phyloP scores from a whole-genome alignment of 2,888 invertebrate genomes.

The Synergus laeviventris region DNA sequence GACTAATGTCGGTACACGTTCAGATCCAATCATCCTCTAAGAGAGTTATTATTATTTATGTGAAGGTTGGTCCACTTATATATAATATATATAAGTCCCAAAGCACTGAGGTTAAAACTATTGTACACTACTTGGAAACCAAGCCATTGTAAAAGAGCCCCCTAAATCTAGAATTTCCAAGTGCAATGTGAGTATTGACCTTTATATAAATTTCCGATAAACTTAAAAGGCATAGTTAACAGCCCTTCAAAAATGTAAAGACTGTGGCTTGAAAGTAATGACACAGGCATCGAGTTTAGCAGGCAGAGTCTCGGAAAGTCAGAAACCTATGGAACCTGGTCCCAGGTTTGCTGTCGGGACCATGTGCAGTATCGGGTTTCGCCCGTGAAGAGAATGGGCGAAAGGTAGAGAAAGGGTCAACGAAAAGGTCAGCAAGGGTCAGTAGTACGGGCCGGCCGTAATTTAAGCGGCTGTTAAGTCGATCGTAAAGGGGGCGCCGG shows the following conservation, averaged over 20 bases:
- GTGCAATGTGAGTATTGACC: too few relatives aligned
- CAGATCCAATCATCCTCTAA: not conserved
- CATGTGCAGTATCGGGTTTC: conserved; percentile 36
- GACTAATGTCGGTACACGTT: not conserved
- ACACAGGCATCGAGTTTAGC: conserved; percentile 15
- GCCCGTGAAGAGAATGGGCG: conserved; percentile 46
- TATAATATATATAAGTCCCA: too few relatives aligned
- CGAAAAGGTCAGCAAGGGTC: conserved; percentile 52
- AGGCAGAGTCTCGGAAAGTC: conserved; percentile 8
- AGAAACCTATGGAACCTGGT: conserved; percentile 33
- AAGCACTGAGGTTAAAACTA: too few relatives aligned
- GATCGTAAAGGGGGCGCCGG: conserved; percentile 65
- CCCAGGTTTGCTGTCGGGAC: conserved; percentile 12
- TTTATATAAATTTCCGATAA: conserved; percentile 11
- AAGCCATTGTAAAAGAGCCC: too few relatives aligned
- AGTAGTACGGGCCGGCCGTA: conserved; percentile 61
- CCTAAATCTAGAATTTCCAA: too few relatives aligned
- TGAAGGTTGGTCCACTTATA: too few relatives aligned
- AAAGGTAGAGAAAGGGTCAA: conserved; percentile 49
- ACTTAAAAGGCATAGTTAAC: not conserved
- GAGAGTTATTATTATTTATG: too few relatives aligned
- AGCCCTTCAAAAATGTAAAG: conserved; percentile 22
- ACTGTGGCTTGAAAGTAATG: conserved; percentile 10
- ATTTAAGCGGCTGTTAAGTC: conserved; percentile 67
- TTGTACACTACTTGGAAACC: too few relatives aligned